Evolutionary conservation across 2,113 vertebrate species (phyloP).

Genomic region (Perognathus longimembris): DNA sequence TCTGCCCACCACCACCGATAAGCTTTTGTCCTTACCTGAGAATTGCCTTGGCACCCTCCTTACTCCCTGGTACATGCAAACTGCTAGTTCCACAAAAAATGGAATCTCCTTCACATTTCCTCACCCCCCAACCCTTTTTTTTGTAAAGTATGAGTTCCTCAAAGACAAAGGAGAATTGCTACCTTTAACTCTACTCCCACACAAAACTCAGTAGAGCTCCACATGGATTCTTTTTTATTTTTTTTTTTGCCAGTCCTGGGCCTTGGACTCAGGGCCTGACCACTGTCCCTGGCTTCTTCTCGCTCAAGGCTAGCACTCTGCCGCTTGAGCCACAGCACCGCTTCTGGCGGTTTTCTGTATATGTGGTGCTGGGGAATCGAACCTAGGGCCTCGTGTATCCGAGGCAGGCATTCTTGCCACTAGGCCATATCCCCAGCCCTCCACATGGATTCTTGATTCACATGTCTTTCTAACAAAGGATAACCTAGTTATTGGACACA

Average conservation of each 20-base stretch:
- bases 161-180: background rate
- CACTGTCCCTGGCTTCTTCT: no score
- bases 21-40: no score
- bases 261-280: no score
- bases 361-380: no score
- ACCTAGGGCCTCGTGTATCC: no score
- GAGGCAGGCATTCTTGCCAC: no score
- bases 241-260: no score
- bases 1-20: background rate
- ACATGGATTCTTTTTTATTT: background rate
- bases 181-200: background rate
- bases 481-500: background rate
- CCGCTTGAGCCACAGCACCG: no score
- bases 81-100: background rate
- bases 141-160: background rate
- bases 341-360: no score
- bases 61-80: background rate
- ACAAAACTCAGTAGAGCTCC: background rate
- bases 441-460: background rate
- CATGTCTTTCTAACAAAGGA: background rate
- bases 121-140: no score
- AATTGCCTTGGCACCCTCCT: background rate
- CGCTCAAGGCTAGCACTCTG: no score
- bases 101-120: background rate
- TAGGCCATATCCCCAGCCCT: no score